Percentiles rank a stretch among this genome's conserved stretches.
These are phyloP conservation scores for Chrysochloris asiatica DNA, from an alignment of 2,113 vertebrate species.

Conservation along the genomic window DNA sequence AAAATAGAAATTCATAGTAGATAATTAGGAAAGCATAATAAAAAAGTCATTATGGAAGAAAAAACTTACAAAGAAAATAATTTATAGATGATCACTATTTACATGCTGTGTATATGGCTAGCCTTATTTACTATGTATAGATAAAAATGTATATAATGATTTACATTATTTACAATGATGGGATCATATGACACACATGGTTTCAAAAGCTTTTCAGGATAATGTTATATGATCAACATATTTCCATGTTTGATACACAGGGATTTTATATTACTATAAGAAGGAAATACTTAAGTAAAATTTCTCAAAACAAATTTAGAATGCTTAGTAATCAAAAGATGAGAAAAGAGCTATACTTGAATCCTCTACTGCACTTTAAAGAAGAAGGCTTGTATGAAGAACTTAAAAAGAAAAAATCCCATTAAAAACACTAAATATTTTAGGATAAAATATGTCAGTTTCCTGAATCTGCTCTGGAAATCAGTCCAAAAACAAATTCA, in stretches of 20 bases:
- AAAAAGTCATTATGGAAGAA: slow-evolving; percentile 27
- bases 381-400: background rate
- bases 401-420: slow-evolving; percentile 18
- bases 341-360: slow-evolving; percentile 20
- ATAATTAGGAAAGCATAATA: background rate
- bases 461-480: background rate
- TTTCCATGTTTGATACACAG: background rate
- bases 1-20: background rate
- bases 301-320: slow-evolving; percentile 44
- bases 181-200: background rate
- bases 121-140: background rate
- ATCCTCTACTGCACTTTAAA: background rate
- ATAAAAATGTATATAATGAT: background rate
- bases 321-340: slow-evolving; percentile 23
- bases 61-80: background rate
- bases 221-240: background rate
- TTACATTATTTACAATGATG: background rate
- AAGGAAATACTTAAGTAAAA: slow-evolving; percentile 32
- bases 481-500: background rate
- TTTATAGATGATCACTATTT: background rate
- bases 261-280: slow-evolving; percentile 4
- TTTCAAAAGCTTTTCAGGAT: background rate
- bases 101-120: background rate
- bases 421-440: slow-evolving; percentile 24
- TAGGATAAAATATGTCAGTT: background rate